phyloP scores from a whole-genome alignment of 2,888 invertebrate genomes.

The Buathra laborator region DNA sequence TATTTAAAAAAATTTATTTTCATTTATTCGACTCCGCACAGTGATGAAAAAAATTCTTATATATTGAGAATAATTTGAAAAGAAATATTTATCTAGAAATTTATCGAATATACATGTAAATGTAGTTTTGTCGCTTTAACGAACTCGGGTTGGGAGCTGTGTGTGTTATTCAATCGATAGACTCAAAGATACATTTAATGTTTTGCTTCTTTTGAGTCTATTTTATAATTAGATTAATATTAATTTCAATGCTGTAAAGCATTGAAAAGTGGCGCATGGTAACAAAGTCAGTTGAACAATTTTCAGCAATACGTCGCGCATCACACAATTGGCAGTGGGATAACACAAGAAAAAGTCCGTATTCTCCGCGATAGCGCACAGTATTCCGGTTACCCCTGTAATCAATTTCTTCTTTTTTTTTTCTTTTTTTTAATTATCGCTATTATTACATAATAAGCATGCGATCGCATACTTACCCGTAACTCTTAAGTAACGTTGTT shows the following conservation, averaged over 20 bases:
- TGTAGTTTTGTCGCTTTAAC: constrained; percentile 40
- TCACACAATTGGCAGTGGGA: constrained; percentile 69
- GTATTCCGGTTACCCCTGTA: constrained; percentile 63
- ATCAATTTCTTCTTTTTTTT: constrained; percentile 50
- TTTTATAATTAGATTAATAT: constrained; percentile 31
- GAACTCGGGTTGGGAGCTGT: constrained; percentile 67
- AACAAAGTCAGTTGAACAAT: constrained; percentile 68
- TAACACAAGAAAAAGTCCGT: constrained; percentile 69
- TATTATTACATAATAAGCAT: constrained; percentile 61
- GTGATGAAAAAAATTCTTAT: not conserved
- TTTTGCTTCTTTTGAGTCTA: constrained; percentile 32
- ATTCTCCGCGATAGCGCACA: constrained; percentile 68
- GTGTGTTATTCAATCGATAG: constrained; percentile 51
- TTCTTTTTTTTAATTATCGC: constrained; percentile 48
- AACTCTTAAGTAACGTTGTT: constrained; percentile 71
- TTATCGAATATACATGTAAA: not conserved
- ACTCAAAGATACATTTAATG: constrained; percentile 25
- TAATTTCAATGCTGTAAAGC: constrained; percentile 60
- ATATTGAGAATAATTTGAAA: constrained; percentile 17
- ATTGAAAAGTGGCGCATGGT: constrained; percentile 70
- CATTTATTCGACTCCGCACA: constrained; percentile 16
- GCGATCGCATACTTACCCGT: constrained; percentile 69
- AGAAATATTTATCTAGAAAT: not conserved
- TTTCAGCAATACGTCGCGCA: constrained; percentile 68
- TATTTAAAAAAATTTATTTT: constrained; percentile 23